These are phyloP conservation scores for Drosophila atripex DNA, from an alignment of 2,888 invertebrate species.

Conservation along the genomic window DNA sequence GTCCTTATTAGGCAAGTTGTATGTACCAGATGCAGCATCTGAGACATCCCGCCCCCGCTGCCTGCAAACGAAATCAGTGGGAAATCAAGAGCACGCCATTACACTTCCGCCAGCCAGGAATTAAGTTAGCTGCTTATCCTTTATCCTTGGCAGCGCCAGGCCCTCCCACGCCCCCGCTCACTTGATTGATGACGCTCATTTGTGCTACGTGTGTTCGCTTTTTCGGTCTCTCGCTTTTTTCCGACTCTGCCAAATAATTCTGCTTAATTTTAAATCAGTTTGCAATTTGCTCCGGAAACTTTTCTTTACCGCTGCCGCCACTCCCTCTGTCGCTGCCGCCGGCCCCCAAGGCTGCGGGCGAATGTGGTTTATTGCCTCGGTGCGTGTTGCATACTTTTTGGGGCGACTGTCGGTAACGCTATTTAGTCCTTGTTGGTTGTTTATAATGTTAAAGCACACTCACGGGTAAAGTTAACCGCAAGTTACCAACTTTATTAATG, in stretches of 20 bases:
- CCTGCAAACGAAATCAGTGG: conserved; percentile 43
- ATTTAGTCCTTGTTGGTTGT: conserved; percentile 63
- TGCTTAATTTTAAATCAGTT: conserved; percentile 78
- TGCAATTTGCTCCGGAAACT: conserved; percentile 62
- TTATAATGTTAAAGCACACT: conserved; percentile 76
- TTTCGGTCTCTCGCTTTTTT: conserved; percentile 10
- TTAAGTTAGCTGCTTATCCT: conserved; percentile 64
- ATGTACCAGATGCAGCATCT: conserved; percentile 54
- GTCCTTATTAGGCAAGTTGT: conserved; percentile 58
- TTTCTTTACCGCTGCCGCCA: conserved; percentile 20
- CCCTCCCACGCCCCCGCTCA: neutral
- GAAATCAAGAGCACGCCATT: conserved; percentile 51
- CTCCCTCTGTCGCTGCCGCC: too few relatives aligned
- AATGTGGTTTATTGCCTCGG: conserved; percentile 71
- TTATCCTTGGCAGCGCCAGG: conserved; percentile 36
- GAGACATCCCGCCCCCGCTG: conserved; percentile 21
- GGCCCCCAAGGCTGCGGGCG: conserved; percentile 50
- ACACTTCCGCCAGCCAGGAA: conserved; percentile 39
- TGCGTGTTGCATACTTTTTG: conserved; percentile 68
- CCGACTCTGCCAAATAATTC: conserved; percentile 66
- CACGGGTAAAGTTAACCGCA: conserved; percentile 75
- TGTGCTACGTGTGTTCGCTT: conserved; percentile 48
- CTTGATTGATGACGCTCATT: conserved; percentile 77
- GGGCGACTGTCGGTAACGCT: conserved; percentile 55
- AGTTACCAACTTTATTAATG: conserved; percentile 76